Conservation (phyloP, 2,797 vertebrate genomes). For the Gymnothorax reevesii region DNA sequence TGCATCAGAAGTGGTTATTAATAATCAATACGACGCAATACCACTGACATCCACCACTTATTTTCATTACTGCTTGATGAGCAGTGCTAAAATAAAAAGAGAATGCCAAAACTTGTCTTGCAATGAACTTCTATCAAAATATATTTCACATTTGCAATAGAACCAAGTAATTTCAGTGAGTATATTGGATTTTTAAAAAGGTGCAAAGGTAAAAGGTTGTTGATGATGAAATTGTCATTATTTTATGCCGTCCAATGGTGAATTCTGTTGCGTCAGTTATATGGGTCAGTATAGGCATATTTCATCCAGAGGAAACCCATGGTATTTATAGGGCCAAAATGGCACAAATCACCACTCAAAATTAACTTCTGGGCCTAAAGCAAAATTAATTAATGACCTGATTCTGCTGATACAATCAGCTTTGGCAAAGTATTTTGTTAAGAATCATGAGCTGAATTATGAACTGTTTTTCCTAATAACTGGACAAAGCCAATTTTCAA, state of each 20-base stretch:
- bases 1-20: conserved; percentile 39
- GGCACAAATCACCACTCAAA: conserved; percentile 47
- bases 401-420: conserved; percentile 49
- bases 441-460: conserved; percentile 44
- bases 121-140: background rate
- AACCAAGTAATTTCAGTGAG: background rate
- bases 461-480: conserved; percentile 58
- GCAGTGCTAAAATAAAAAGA: background rate
- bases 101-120: conserved; percentile 6
- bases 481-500: conserved; percentile 39
- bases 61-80: conserved; percentile 39
- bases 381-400: conserved; percentile 62
- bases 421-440: conserved; percentile 48
- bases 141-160: background rate
- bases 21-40: conserved; percentile 37
- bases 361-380: conserved; percentile 58
- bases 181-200: background rate
- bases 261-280: conserved; percentile 3
- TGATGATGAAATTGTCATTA: background rate
- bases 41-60: conserved; percentile 36
- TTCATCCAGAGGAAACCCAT: conserved; percentile 23
- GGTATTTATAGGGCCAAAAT: conserved; percentile 42
- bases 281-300: background rate
- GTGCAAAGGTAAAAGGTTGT: background rate
- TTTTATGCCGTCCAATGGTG: background rate